Evolutionary conservation across 2,888 invertebrate species (phyloP).

Genomic region (Didymodactylos carnosus): DNA sequence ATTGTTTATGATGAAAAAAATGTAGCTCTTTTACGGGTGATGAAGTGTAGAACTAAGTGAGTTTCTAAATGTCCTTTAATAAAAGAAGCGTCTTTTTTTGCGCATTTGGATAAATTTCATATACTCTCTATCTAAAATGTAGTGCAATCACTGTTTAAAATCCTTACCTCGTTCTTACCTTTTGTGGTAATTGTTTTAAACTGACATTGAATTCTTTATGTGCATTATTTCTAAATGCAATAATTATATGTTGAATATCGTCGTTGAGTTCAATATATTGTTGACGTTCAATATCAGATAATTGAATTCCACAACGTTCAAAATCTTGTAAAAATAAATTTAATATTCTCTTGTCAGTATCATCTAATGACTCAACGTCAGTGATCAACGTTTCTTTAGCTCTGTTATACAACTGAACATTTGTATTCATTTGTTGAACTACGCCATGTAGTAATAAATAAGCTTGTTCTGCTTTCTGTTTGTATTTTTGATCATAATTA

Average conservation of each 20-base stretch:
- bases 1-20: background rate
- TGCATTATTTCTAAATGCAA: slow-evolving; percentile 8
- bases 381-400: background rate
- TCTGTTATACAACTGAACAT: slow-evolving; percentile 5
- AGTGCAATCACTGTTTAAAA: background rate
- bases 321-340: slow-evolving; percentile 12
- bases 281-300: background rate
- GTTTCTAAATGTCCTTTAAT: too few species aligned
- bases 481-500: background rate
- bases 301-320: slow-evolving; percentile 8
- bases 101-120: too few species aligned
- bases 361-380: background rate
- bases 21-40: background rate
- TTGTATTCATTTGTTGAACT: slow-evolving; percentile 13
- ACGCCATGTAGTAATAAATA: slow-evolving; percentile 3
- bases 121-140: too few species aligned
- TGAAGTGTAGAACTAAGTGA: too few species aligned
- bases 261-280: slow-evolving; percentile 11
- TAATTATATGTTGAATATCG: slow-evolving; percentile 5
- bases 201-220: background rate
- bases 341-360: slow-evolving; percentile 3
- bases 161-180: background rate
- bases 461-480: slow-evolving; percentile 5
- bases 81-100: too few species aligned
- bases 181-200: background rate